phyloP scores from a whole-genome alignment of 2,888 invertebrate genomes.

The Spodoptera picta region DNA sequence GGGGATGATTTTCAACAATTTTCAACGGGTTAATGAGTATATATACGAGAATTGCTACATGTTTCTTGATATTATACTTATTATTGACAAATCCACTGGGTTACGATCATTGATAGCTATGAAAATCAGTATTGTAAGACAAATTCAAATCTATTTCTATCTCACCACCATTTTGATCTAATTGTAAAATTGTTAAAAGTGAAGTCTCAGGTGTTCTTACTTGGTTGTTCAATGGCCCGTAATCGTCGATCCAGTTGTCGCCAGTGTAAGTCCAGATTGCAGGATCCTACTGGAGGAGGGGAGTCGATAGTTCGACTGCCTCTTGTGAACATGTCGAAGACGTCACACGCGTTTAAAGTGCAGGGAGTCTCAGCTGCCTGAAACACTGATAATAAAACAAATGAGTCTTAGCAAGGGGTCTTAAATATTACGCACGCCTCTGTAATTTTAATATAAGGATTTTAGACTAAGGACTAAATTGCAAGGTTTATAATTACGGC shows the following conservation, averaged over 20 bases:
- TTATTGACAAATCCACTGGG: too few relatives aligned
- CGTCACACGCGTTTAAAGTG: slow-evolving; percentile 86
- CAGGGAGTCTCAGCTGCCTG: slow-evolving; percentile 72
- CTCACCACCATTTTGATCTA: too few relatives aligned
- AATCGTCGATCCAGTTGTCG: slow-evolving; percentile 90
- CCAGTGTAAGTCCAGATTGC: slow-evolving; percentile 80
- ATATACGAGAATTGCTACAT: too few relatives aligned
- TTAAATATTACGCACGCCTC: not conserved
- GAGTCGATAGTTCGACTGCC: slow-evolving; percentile 57
- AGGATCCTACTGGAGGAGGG: slow-evolving; percentile 62
- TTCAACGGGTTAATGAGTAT: too few relatives aligned
- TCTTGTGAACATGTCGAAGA: slow-evolving; percentile 79
- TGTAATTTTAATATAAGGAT: slow-evolving; percentile 7
- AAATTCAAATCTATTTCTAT: too few relatives aligned
- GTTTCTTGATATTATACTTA: too few relatives aligned
- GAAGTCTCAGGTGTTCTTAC: slow-evolving; percentile 72
- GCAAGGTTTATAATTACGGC: too few relatives aligned
- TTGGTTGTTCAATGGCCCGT: slow-evolving; percentile 91
- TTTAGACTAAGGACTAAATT: not conserved
- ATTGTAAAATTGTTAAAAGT: not conserved
- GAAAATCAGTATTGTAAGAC: too few relatives aligned
- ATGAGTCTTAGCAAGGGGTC: slow-evolving; percentile 20
- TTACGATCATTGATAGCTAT: too few relatives aligned
- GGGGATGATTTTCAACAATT: too few relatives aligned
- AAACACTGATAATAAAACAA: slow-evolving; percentile 57